Conservation (phyloP, 2,113 vertebrate species). For the Columba livia region DNA sequence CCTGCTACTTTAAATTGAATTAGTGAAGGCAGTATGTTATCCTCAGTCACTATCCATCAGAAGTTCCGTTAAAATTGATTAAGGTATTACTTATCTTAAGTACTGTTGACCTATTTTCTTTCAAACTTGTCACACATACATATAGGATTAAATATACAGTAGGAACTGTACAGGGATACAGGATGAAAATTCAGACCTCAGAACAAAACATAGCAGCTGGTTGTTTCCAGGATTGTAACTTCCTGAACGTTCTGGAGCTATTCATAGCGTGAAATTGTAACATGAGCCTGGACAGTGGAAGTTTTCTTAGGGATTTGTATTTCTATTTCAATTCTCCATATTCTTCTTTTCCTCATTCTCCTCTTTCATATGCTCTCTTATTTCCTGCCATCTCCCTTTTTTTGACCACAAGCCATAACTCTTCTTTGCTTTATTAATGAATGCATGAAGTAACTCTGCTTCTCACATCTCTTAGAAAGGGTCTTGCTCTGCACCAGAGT, state of each 20-base stretch:
- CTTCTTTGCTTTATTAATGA: background rate
- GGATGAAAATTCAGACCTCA: background rate
- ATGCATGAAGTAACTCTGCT: background rate
- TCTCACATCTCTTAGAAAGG: background rate
- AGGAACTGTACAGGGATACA: background rate
- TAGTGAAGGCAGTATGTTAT: slow-evolving; percentile 42
- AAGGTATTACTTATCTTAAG: slow-evolving; percentile 68
- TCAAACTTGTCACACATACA: slow-evolving; percentile 42
- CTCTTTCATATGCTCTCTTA: background rate
- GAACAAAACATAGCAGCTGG: background rate
- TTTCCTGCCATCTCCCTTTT: background rate
- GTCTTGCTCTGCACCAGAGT: background rate
- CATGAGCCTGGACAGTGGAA: background rate
- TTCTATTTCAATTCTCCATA: background rate
- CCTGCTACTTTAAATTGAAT: slow-evolving; percentile 43
- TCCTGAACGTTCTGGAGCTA: background rate
- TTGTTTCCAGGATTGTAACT: background rate
- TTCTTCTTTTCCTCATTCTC: background rate
- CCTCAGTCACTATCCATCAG: slow-evolving; percentile 49
- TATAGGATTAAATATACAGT: slow-evolving; percentile 41
- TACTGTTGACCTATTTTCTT: slow-evolving; percentile 68
- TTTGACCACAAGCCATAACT: background rate
- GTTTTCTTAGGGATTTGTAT: background rate
- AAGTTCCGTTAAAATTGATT: slow-evolving; percentile 68
- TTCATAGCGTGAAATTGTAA: background rate